Evolutionary conservation across 1,140 invertebrate genomes (phyloP).

Genomic region (Armadillidium nasatum): DNA sequence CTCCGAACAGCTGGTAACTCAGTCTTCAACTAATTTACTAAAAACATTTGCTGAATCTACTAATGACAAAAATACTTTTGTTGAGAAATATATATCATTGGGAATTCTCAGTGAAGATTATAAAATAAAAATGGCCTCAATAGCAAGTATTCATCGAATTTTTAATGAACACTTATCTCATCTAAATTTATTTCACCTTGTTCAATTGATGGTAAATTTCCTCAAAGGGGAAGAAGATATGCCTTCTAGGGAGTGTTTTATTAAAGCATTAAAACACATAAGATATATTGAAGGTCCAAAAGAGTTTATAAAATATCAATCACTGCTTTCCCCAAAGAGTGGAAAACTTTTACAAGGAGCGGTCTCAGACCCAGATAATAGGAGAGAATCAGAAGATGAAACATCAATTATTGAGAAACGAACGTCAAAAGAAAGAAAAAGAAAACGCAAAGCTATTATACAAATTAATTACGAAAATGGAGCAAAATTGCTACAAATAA

Average conservation of each 20-base stretch:
- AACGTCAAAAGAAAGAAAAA: not conserved
- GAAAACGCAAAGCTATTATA: not conserved
- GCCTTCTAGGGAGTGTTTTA: not conserved
- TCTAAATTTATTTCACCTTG: not conserved
- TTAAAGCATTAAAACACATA: not conserved
- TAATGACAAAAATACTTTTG: not conserved
- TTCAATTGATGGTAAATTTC: not conserved
- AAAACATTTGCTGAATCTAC: not conserved
- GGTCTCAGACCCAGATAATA: not conserved
- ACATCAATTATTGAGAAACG: not conserved
- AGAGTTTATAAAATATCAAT: not conserved
- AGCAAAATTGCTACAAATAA: not conserved
- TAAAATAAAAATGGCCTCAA: not conserved
- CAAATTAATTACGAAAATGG: not conserved
- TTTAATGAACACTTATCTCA: not conserved
- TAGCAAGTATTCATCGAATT: not conserved
- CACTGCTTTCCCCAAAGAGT: not conserved
- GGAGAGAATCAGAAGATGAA: not conserved
- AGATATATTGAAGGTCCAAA: conserved; percentile 1
- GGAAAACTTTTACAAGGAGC: not conserved
- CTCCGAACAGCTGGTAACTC: not conserved
- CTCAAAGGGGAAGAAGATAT: not conserved
- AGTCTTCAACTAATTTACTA: not conserved
- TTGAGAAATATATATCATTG: not conserved
- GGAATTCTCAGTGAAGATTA: not conserved